Conservation (phyloP, 2,888 invertebrate genomes). For the Endotricha flammealis region DNA sequence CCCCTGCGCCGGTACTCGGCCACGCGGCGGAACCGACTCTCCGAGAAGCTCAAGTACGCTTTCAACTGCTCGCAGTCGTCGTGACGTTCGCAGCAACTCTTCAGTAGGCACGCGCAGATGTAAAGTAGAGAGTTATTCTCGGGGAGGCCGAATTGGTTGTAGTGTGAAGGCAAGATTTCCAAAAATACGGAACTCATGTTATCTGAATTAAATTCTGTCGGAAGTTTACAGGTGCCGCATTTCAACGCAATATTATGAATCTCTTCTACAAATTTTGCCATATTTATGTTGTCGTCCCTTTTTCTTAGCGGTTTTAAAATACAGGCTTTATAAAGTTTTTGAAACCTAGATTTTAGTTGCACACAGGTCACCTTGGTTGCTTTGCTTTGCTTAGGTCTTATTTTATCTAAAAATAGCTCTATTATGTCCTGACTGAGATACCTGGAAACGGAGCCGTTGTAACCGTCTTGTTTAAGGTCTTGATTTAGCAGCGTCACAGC, state of each 20-base stretch:
- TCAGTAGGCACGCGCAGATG: constrained; percentile 6
- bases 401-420: constrained; percentile 7
- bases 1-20: no score
- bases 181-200: not conserved
- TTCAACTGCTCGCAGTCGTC: constrained; percentile 4
- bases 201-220: not conserved
- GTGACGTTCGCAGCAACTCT: constrained; percentile 7
- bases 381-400: constrained; percentile 4
- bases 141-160: constrained; percentile 1
- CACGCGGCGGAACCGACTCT: no score
- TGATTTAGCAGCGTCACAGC: constrained; percentile 7
- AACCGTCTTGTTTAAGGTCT: constrained; percentile 6
- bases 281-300: not conserved
- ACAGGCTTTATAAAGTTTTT: constrained; percentile 1
- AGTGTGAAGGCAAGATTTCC: not conserved
- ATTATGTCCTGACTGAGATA: constrained; percentile 8
- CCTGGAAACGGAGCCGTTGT: constrained; percentile 5
- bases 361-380: constrained; percentile 3
- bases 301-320: constrained; percentile 2
- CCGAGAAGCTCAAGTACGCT: not conserved
- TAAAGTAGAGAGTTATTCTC: not conserved
- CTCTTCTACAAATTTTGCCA: constrained; percentile 4
- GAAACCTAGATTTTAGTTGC: constrained; percentile 7
- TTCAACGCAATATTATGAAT: constrained; percentile 1
- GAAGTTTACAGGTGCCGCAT: not conserved